phyloP scores from a whole-genome alignment of 2,113 vertebrate genomes.

The Notarius quadriscutis region DNA sequence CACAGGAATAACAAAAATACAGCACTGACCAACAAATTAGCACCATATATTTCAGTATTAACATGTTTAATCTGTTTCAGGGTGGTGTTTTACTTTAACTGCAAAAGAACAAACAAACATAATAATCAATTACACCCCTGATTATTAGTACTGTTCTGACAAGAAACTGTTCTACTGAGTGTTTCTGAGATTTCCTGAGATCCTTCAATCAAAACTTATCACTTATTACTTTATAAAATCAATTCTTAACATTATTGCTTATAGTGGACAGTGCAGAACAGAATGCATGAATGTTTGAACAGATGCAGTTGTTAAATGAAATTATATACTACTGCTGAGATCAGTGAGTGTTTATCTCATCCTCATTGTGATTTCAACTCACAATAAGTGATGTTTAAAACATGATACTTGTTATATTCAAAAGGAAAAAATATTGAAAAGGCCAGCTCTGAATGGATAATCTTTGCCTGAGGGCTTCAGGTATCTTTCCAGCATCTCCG shows the following conservation, averaged over 20 bases:
- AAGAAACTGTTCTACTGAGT: neutral
- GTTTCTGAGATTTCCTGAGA: neutral
- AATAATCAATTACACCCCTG: neutral
- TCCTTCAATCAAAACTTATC: neutral
- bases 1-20: too few species aligned
- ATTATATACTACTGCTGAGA: constrained; percentile 18
- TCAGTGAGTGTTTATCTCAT: constrained; percentile 18
- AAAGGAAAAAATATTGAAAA: constrained; percentile 25
- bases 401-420: constrained; percentile 25
- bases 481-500: constrained; percentile 40
- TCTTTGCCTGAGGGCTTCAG: constrained; percentile 48
- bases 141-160: neutral
- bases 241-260: neutral
- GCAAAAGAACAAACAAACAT: neutral
- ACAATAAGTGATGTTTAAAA: constrained; percentile 37
- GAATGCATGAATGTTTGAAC: neutral
- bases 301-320: neutral
- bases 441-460: constrained; percentile 22
- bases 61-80: neutral
- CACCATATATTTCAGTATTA: too few species aligned
- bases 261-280: neutral
- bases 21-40: too few species aligned
- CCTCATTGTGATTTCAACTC: constrained; percentile 32
- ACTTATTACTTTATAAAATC: neutral
- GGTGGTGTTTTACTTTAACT: neutral